phyloP scores from a whole-genome alignment of 2,888 invertebrate species.

The Eubasilissa splendida region DNA sequence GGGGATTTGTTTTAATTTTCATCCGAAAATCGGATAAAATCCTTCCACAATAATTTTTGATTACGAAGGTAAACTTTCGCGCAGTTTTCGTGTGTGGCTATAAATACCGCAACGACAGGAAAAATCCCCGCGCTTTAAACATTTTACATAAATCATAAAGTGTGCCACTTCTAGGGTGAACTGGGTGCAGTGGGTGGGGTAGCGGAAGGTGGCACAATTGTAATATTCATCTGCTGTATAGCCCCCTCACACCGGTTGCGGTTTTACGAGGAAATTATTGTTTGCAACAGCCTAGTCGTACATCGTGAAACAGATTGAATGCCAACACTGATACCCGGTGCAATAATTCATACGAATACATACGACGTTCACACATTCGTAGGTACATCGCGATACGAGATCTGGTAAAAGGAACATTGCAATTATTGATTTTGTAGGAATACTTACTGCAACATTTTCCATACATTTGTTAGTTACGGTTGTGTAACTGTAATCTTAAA shows the following conservation, averaged over 20 bases:
- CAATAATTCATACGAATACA: not conserved
- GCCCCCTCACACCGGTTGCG: conserved; percentile 35
- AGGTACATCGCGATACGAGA: too few species aligned
- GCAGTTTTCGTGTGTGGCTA: conserved; percentile 28
- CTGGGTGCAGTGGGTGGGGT: not conserved
- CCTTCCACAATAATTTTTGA: conserved; percentile 46
- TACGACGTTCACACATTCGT: too few species aligned
- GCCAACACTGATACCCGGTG: not conserved
- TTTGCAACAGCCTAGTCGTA: conserved; percentile 17
- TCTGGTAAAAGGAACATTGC: too few species aligned
- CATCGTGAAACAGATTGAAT: conserved; percentile 7
- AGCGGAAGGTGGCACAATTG: conserved; percentile 4
- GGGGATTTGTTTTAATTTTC: conserved; percentile 45
- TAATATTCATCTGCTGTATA: not conserved
- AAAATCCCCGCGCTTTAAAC: conserved; percentile 45
- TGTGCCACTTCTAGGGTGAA: conserved; percentile 4
- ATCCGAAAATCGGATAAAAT: conserved; percentile 36
- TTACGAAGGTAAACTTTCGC: conserved; percentile 43
- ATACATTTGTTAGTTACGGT: too few species aligned
- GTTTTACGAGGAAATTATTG: conserved; percentile 51
- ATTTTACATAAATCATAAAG: conserved; percentile 53
- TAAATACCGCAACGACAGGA: conserved; percentile 44
- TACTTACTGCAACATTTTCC: too few species aligned
- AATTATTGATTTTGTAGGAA: too few species aligned
- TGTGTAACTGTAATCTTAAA: too few species aligned